These are phyloP conservation scores for Planococcus citri DNA, from an alignment of 1,140 invertebrate genomes.

Conservation along the genomic window DNA sequence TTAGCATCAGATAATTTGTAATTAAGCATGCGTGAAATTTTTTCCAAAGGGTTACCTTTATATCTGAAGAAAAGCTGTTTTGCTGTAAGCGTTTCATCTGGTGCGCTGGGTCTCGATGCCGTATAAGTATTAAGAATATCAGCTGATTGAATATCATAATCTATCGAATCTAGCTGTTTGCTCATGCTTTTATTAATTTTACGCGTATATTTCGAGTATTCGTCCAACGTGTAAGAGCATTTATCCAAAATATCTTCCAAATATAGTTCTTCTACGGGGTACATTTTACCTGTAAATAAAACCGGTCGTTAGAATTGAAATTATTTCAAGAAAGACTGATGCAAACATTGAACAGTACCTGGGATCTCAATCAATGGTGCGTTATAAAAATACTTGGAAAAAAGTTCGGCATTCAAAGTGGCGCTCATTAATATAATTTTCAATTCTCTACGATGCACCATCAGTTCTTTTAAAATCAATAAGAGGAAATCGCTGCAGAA, in stretches of 20 bases:
- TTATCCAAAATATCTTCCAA: slow-evolving; percentile 61
- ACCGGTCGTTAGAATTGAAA: slow-evolving; percentile 12
- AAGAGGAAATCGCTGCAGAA: slow-evolving; percentile 55
- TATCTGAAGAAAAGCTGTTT: slow-evolving; percentile 47
- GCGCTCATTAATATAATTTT: slow-evolving; percentile 80
- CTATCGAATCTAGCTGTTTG: slow-evolving; percentile 36
- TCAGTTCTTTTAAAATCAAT: slow-evolving; percentile 60
- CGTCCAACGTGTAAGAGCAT: slow-evolving; percentile 54
- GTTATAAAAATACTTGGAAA: slow-evolving; percentile 62
- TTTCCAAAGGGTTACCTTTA: slow-evolving; percentile 34
- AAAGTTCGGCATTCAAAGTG: slow-evolving; percentile 64
- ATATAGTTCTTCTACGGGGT: slow-evolving; percentile 65
- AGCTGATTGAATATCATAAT: slow-evolving; percentile 46
- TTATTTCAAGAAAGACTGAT: too few species aligned
- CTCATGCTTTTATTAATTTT: slow-evolving; percentile 44
- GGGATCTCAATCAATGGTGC: slow-evolving; percentile 59
- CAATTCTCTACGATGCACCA: slow-evolving; percentile 52
- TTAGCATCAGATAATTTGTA: background rate
- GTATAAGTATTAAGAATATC: slow-evolving; percentile 38
- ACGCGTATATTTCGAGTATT: slow-evolving; percentile 50
- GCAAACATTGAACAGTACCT: too few species aligned
- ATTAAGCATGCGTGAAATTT: background rate
- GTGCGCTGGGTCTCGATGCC: slow-evolving; percentile 44
- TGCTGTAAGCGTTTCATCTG: slow-evolving; percentile 54
- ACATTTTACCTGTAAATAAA: slow-evolving; percentile 44